These are phyloP conservation scores for Priocnemis perturbator DNA, from an alignment of 2,888 invertebrate species.

Conservation along the genomic window DNA sequence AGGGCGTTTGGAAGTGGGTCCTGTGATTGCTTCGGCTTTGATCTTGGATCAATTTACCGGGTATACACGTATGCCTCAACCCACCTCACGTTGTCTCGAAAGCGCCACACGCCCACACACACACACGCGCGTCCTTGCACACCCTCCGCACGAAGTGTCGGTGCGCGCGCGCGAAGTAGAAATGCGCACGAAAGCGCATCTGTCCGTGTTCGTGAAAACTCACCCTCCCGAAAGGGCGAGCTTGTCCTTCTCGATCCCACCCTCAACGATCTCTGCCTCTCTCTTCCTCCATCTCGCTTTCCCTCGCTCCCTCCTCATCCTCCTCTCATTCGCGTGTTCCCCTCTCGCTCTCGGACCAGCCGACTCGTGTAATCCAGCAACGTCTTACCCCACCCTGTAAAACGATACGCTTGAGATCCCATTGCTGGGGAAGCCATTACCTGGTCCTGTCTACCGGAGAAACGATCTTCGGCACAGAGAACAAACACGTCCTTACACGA, in stretches of 20 bases:
- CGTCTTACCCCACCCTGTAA: conserved; percentile 58
- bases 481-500: conserved; percentile 31
- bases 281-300: neutral
- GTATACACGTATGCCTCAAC: conserved; percentile 67
- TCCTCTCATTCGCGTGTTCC: conserved; percentile 17
- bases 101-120: conserved; percentile 31
- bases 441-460: conserved; percentile 45
- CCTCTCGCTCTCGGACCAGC: conserved; percentile 33
- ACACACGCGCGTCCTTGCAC: neutral
- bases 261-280: neutral
- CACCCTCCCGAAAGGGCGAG: conserved; percentile 14
- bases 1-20: conserved; percentile 64
- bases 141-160: too few species aligned
- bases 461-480: conserved; percentile 40
- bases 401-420: conserved; percentile 69
- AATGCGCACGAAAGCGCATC: conserved; percentile 12
- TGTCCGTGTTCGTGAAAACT: conserved; percentile 30
- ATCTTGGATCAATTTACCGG: conserved; percentile 75
- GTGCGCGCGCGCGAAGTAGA: conserved; percentile 10
- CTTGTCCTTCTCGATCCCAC: neutral
- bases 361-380: conserved; percentile 46
- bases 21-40: conserved; percentile 75
- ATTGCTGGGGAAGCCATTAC: conserved; percentile 58
- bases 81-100: conserved; percentile 59
- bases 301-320: neutral